Conservation (phyloP, 2,113 vertebrate species). For the Myiagra hebetior region DNA sequence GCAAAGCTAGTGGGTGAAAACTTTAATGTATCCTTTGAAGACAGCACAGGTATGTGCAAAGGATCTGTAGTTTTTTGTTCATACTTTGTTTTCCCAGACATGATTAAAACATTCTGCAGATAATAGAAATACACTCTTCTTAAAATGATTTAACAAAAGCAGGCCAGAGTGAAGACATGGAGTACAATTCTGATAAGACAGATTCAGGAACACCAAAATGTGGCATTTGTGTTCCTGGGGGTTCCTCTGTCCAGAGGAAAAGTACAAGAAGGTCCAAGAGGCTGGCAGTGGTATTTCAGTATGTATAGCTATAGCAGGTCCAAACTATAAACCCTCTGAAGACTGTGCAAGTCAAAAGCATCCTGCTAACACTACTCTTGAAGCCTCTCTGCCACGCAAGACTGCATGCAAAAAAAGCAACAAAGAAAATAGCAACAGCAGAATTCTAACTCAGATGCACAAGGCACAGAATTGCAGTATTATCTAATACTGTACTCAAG, state of each 20-base stretch:
- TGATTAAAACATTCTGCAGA: background rate
- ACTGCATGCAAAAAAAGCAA: background rate
- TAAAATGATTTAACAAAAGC: background rate
- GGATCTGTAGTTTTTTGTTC: background rate
- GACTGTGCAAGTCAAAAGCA: background rate
- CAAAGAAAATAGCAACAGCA: background rate
- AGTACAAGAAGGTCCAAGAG: background rate
- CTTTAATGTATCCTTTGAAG: background rate
- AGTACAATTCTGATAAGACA: background rate
- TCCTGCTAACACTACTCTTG: background rate
- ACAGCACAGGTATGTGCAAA: background rate
- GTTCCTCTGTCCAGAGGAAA: background rate
- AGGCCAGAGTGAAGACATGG: background rate
- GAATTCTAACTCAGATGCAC: background rate
- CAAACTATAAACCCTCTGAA: background rate
- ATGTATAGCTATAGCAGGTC: background rate
- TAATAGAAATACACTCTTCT: background rate
- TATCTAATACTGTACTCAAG: background rate
- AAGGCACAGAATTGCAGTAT: background rate
- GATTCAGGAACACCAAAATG: background rate
- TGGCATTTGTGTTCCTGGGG: background rate
- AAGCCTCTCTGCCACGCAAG: background rate
- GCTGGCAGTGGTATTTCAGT: background rate
- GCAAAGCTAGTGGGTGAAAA: background rate
- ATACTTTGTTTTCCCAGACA: background rate